A percentile compares a stretch with the other conserved stretches of the same genome.
These are phyloP conservation scores for Vipera ursinii DNA, from an alignment of 2,797 vertebrate genomes.

Conservation along the genomic window DNA sequence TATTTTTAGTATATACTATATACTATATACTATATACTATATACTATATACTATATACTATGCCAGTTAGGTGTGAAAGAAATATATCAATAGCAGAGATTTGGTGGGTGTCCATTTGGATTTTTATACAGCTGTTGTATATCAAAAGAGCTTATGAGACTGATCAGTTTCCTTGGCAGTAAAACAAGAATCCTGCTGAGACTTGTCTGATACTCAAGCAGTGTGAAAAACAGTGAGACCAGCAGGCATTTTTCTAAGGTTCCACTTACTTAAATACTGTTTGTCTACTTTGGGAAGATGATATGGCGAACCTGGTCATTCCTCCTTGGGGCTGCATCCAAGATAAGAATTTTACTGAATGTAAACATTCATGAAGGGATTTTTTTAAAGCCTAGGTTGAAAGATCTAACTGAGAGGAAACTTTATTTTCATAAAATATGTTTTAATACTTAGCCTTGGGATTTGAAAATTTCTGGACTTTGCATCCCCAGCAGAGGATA, in stretches of 20 bases:
- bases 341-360: not conserved
- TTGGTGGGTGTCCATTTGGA: not conserved
- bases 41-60: not conserved
- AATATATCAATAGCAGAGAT: not conserved
- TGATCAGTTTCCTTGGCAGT: not conserved
- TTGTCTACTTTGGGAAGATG: conserved; percentile 12
- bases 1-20: no score
- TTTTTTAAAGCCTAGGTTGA: conserved; percentile 21
- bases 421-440: not conserved
- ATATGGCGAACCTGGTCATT: not conserved
- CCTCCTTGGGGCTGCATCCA: rapidly evolving
- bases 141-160: not conserved
- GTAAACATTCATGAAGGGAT: not conserved
- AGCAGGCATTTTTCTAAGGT: conserved; percentile 1
- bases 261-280: conserved; percentile 11
- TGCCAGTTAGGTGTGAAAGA: not conserved
- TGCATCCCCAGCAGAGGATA: not conserved
- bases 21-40: no score
- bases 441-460: rapidly evolving
- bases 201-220: not conserved
- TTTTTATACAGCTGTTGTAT: not conserved
- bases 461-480: not conserved
- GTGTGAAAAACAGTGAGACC: not conserved
- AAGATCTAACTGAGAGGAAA: conserved; percentile 18
- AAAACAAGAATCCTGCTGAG: not conserved